phyloP scores from a whole-genome alignment of 2,888 invertebrate species.

The Drosophila mulleri region DNA sequence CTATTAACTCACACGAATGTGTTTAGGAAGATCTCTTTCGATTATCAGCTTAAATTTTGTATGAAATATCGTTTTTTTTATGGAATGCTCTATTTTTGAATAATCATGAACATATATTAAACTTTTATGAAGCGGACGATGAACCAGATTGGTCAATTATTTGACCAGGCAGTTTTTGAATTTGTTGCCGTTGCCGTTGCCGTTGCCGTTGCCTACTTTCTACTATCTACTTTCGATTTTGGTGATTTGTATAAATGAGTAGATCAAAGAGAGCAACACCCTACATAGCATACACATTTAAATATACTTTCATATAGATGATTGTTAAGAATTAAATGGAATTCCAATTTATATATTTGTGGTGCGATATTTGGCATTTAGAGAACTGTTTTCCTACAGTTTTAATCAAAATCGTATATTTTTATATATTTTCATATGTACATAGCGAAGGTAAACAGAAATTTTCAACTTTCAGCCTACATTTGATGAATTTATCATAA shows the following conservation, averaged over 20 bases:
- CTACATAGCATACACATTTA: too few relatives aligned
- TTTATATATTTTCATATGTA: not conserved
- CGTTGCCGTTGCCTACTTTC: too few relatives aligned
- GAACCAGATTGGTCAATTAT: not conserved
- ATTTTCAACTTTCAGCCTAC: too few relatives aligned
- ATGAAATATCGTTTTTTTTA: not conserved
- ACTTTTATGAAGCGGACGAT: too few relatives aligned
- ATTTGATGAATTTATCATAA: not conserved
- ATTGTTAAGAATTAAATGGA: not conserved
- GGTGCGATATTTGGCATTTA: not conserved
- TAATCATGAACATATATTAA: not conserved
- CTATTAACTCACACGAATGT: too few relatives aligned
- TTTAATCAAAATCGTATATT: not conserved
- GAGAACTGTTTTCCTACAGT: not conserved
- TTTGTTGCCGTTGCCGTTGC: too few relatives aligned
- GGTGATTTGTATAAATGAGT: not conserved
- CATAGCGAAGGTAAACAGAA: too few relatives aligned
- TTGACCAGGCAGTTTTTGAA: not conserved
- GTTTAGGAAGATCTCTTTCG: not conserved
- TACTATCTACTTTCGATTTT: conserved; percentile 1
- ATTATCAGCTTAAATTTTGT: not conserved
- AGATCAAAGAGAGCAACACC: not conserved
- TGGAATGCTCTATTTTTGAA: not conserved
- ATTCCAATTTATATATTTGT: not conserved
- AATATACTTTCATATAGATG: not conserved